Evolutionary conservation across 2,797 vertebrate genomes (phyloP).

Genomic region (Pseudopleuronectes americanus): DNA sequence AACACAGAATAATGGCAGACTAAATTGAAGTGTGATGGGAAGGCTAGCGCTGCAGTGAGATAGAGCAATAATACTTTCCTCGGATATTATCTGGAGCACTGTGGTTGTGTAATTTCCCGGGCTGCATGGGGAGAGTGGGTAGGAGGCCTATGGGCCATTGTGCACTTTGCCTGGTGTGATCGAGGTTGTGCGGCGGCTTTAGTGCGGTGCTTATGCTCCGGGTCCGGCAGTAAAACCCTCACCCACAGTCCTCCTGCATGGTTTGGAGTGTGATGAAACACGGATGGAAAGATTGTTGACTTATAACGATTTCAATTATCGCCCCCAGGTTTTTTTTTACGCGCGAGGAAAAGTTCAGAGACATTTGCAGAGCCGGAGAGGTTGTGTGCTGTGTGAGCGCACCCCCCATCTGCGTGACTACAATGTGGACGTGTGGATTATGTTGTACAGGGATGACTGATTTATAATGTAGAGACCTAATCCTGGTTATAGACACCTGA

Average conservation of each 20-base stretch:
- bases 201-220: conserved; percentile 14
- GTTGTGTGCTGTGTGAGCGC: background rate
- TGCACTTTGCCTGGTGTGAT: conserved; percentile 44
- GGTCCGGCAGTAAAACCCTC: conserved; percentile 49
- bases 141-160: conserved; percentile 33
- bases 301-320: conserved; percentile 52
- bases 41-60: background rate
- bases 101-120: conserved; percentile 48
- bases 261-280: conserved; percentile 43
- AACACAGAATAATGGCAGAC: conserved; percentile 6
- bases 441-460: background rate
- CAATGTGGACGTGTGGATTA: conserved; percentile 6
- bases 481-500: conserved; percentile 5
- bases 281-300: conserved; percentile 58
- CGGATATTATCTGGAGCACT: conserved; percentile 15
- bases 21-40: background rate
- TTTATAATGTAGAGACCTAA: conserved; percentile 4
- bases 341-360: conserved; percentile 33
- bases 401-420: background rate
- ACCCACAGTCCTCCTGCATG: conserved; percentile 40
- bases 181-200: conserved; percentile 29
- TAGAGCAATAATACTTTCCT: conserved; percentile 21
- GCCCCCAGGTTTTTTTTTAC: background rate
- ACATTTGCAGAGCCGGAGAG: conserved; percentile 33
- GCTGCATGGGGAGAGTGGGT: conserved; percentile 40